phyloP scores from a whole-genome alignment of 2,888 invertebrate genomes.

The Psylliodes chrysocephalus region DNA sequence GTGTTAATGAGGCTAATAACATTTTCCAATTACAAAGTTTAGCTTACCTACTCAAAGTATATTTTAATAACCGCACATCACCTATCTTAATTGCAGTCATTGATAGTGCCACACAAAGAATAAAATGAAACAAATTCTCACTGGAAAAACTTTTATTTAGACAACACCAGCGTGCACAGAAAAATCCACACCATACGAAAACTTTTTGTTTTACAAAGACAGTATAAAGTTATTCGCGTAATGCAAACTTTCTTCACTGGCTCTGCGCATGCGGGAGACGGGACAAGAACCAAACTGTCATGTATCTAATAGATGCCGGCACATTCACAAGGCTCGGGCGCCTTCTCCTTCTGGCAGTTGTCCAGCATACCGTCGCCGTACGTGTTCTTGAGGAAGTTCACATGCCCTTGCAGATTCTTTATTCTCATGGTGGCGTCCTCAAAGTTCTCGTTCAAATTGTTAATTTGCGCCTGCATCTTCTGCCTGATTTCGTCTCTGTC shows the following conservation, averaged over 20 bases:
- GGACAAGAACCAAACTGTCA: background rate
- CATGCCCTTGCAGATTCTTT: constrained; percentile 72
- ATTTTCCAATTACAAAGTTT: too few species aligned
- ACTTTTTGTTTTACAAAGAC: too few species aligned
- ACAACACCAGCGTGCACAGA: constrained; percentile 1
- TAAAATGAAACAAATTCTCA: background rate
- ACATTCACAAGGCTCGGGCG: constrained; percentile 56
- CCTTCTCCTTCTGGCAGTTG: background rate
- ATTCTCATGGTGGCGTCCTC: constrained; percentile 74
- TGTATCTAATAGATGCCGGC: constrained; percentile 45
- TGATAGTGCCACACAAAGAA: too few species aligned
- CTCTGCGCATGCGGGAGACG: background rate
- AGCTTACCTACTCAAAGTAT: too few species aligned
- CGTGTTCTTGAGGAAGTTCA: constrained; percentile 69
- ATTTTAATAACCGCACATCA: too few species aligned
- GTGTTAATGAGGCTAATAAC: too few species aligned
- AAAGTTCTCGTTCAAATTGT: constrained; percentile 74
- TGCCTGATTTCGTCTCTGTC: constrained; percentile 77
- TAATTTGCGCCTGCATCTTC: constrained; percentile 76
- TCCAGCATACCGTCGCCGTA: constrained; percentile 55
- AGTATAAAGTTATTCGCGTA: too few species aligned
- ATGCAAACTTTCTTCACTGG: too few species aligned
- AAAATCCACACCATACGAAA: constrained; percentile 5
- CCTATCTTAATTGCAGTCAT: too few species aligned
- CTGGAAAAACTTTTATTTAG: background rate